A percentile compares a stretch with the other conserved stretches of the same genome.
Conservation (phyloP, 2,113 vertebrate genomes). For the Megaceryle torquata region DNA sequence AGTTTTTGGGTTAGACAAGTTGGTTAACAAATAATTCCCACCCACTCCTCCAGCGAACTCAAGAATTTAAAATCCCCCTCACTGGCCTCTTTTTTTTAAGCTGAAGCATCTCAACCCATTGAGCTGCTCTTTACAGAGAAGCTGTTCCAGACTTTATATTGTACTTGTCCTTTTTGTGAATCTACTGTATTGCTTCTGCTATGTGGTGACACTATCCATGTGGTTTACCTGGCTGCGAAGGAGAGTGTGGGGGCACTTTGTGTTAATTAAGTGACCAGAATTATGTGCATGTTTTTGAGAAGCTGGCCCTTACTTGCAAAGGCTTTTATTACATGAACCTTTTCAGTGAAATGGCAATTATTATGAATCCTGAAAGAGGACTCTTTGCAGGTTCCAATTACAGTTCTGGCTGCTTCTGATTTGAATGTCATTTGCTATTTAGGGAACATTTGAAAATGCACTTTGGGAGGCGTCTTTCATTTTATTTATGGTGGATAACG, state of each 20-base stretch:
- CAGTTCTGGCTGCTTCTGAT: neutral
- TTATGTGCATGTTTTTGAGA: neutral
- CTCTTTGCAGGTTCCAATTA: constrained; percentile 10
- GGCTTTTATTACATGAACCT: neutral
- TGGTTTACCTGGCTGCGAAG: neutral
- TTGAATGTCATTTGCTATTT: constrained; percentile 17
- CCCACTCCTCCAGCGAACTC: neutral
- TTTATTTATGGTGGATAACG: neutral
- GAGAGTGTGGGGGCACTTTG: neutral
- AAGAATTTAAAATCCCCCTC: neutral
- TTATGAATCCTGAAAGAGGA: constrained; percentile 6
- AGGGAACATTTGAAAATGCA: neutral
- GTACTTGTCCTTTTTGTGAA: neutral
- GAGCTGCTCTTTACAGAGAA: neutral
- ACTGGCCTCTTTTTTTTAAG: neutral
- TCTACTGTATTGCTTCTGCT: neutral
- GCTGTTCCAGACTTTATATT: neutral
- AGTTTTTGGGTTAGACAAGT: neutral
- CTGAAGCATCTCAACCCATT: neutral
- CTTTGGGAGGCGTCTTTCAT: constrained; percentile 22
- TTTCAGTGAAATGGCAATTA: neutral
- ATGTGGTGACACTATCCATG: neutral
- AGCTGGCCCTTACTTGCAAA: neutral
- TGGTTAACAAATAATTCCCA: neutral
- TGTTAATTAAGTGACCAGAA: neutral